Percentiles rank a stretch among this genome's conserved stretches.
Conservation (phyloP, 2,888 invertebrate genomes). For the Timandra comae region DNA sequence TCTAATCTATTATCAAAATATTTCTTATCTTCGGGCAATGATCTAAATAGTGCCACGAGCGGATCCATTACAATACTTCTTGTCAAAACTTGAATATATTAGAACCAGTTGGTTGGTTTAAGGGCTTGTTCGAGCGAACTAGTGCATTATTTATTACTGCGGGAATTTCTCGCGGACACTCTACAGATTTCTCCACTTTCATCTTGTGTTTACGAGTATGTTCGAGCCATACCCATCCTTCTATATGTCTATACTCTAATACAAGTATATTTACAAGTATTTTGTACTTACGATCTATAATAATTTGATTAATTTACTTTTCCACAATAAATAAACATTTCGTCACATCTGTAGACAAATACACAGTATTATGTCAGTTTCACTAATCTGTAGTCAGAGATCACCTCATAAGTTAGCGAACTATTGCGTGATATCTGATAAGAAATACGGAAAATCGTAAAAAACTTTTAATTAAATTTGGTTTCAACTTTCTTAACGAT, state of each 20-base stretch:
- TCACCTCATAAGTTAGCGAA: no score
- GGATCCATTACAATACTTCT: conserved; percentile 33
- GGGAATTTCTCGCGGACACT: conserved; percentile 64
- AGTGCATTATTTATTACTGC: conserved; percentile 72
- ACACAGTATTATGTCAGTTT: no score
- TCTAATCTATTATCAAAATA: conserved; percentile 8
- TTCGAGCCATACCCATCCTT: conserved; percentile 39
- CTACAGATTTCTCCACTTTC: conserved; percentile 73
- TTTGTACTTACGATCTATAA: no score
- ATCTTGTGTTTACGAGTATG: conserved; percentile 56
- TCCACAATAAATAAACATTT: no score
- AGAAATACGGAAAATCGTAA: no score
- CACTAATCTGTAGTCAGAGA: no score
- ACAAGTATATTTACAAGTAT: no score
- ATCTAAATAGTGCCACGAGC: conserved; percentile 16
- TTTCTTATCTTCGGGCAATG: conserved; percentile 12
- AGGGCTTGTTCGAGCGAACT: conserved; percentile 61
- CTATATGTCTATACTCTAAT: conserved; percentile 27
- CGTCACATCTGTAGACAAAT: no score
- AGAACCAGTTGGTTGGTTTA: conserved; percentile 52
- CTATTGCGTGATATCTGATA: no score
- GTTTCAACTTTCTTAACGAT: no score
- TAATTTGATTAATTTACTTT: no score
- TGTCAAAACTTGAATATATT: conserved; percentile 37
- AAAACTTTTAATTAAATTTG: no score